Base-by-base conservation (phyloP, 1,140 invertebrate species). In the Drosophila lacertosa region DNA sequence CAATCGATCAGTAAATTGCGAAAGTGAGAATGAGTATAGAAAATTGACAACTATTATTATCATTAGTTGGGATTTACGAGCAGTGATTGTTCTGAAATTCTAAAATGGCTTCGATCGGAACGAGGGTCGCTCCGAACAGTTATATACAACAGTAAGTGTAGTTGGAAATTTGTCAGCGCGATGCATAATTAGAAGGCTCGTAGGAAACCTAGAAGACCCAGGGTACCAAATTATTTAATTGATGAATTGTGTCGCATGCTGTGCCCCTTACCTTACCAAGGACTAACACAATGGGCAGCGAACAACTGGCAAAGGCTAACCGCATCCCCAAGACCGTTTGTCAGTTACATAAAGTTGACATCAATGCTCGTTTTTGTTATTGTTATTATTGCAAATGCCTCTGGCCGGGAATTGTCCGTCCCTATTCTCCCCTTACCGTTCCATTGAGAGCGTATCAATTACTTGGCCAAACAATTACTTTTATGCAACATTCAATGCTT, bases 161-260 rank as follows among this genome's bases (percentile, higher is more conserved):
- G 18, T 13, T 24, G 40, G 50, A 40, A 83, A 84, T 83, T 83
- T 83, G 79, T 83, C 79, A 83, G 76, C 80, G 66, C 66, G 54
- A 48, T 65, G 66, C 80, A 66, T 83, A 83, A 83, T 83, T 83
- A 84, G 81, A 64, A 71, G 75, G 79, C 65, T 63, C 45, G 24
- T n/a, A 2, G 40, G 20, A 33, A 44, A 50, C 13, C 20, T n/a
- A 18, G 6, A 29, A 40, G 15, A 26, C 24, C 18, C 9, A 24
- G 4, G 10, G 15, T 4, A 29, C 45, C 9, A 44, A 45, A 29
- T 55, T 57, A 74, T 83, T 71, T 83, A 78, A 83, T 83, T 80
- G 74, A 84, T 81, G 77, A 86, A 86, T 80, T 73, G 77, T 81
- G 77, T 81, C 77, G 82, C 82, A 88, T 78, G 82, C 82, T 86